A percentile compares a stretch with the other conserved stretches of the same genome.
Conservation (phyloP, 2,888 invertebrate genomes). For the Drosophila antonietae region DNA sequence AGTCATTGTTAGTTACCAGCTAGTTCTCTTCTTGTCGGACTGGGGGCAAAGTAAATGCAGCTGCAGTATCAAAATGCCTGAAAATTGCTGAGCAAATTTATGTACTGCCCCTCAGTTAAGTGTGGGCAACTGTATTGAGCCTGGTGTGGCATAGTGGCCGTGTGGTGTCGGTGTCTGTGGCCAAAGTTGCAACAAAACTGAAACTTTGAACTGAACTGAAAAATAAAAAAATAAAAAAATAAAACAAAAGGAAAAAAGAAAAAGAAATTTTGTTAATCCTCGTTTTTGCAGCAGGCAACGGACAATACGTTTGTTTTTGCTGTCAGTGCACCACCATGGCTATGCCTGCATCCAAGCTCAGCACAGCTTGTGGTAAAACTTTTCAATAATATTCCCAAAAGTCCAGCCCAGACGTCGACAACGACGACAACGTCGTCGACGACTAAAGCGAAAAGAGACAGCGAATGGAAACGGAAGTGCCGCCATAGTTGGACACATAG, state of each 20-base stretch:
- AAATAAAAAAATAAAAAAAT: background rate
- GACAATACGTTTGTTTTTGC: conserved; percentile 76
- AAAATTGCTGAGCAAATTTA: conserved; percentile 62
- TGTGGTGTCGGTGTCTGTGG: conserved; percentile 57
- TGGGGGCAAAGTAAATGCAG: conserved; percentile 38
- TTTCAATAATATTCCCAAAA: conserved; percentile 79
- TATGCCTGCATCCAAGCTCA: conserved; percentile 38
- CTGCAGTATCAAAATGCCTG: conserved; percentile 39
- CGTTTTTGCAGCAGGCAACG: conserved; percentile 47
- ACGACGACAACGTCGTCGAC: conserved; percentile 21
- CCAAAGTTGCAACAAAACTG: conserved; percentile 77
- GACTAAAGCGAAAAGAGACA: conserved; percentile 45
- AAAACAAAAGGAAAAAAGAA: background rate
- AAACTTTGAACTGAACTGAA: conserved; percentile 66
- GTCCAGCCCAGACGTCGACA: conserved; percentile 69
- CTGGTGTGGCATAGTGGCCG: conserved; percentile 27
- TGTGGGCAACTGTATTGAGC: conserved; percentile 25
- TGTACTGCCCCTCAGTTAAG: conserved; percentile 53
- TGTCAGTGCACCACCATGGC: conserved; percentile 38
- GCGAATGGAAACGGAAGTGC: conserved; percentile 60
- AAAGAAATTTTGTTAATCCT: conserved; percentile 38
- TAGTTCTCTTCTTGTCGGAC: conserved; percentile 49
- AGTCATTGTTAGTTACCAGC: conserved; percentile 13
- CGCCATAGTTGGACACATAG: conserved; percentile 65
- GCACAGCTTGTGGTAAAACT: conserved; percentile 78